Percentiles rank a stretch among this genome's conserved stretches.
Conservation (phyloP, 2,888 invertebrate species). For the Parnassius mnemosyne region DNA sequence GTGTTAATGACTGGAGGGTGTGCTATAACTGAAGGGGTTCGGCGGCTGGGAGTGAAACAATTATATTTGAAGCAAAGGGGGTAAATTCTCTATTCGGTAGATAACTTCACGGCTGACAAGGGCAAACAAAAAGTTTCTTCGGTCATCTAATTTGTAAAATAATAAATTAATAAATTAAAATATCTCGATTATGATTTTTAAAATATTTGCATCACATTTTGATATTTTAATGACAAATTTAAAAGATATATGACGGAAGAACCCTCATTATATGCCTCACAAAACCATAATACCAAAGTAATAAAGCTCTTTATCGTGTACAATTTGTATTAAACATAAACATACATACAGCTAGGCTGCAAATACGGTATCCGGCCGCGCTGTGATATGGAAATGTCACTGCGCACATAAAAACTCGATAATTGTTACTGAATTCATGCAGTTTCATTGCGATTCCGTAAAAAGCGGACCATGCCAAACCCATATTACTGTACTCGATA, state of each 20-base stretch:
- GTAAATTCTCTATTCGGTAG: constrained; percentile 4
- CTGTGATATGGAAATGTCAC: constrained; percentile 64
- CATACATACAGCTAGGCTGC: constrained; percentile 41
- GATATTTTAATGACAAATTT: neutral
- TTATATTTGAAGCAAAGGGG: constrained; percentile 26
- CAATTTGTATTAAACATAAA: constrained; percentile 49
- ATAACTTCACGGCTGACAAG: constrained; percentile 12
- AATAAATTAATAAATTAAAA: neutral
- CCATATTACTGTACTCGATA: constrained; percentile 28
- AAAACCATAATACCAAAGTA: constrained; percentile 45
- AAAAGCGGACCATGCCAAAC: constrained; percentile 53
- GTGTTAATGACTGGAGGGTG: constrained; percentile 67
- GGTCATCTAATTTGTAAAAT: neutral
- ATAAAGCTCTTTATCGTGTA: constrained; percentile 49
- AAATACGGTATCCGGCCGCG: constrained; percentile 51
- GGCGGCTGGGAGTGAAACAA: constrained; percentile 19
- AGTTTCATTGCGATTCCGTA: constrained; percentile 32
- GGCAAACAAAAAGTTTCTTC: constrained; percentile 15
- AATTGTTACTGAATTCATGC: constrained; percentile 25
- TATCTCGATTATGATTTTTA: too few species aligned
- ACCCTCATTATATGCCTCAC: constrained; percentile 29
- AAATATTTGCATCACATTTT: too few species aligned
- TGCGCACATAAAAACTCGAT: constrained; percentile 34
- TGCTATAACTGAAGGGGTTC: constrained; percentile 40
- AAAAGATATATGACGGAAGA: constrained; percentile 28